A percentile compares a stretch with the other conserved stretches of the same genome.
phyloP scores from a whole-genome alignment of 2,797 vertebrate genomes.

The Hirundo rustica region DNA sequence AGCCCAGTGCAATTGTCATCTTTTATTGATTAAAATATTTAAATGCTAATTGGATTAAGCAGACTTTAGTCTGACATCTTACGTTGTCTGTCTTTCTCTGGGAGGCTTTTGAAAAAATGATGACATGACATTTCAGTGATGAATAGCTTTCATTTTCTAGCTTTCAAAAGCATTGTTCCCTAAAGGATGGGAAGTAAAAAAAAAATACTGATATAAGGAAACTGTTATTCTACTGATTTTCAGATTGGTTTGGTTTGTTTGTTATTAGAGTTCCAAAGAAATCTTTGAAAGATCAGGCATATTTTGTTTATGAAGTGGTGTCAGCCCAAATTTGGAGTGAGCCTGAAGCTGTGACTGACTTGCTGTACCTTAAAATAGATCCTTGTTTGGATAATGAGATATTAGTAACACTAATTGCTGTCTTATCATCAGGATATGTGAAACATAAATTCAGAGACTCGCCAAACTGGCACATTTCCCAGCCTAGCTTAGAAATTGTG shows the following conservation, averaged over 20 bases:
- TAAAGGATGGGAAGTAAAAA: neutral
- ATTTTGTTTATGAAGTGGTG: neutral
- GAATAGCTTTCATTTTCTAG: neutral
- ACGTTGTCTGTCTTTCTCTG: neutral
- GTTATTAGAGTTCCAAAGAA: neutral
- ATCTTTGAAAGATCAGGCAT: neutral
- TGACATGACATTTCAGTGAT: neutral
- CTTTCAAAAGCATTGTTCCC: neutral
- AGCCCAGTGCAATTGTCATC: neutral
- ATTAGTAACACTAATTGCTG: neutral
- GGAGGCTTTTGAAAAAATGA: neutral
- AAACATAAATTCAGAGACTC: neutral
- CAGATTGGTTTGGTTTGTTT: neutral
- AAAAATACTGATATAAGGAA: neutral
- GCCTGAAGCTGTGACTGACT: neutral
- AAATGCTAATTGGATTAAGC: neutral
- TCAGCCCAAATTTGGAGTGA: neutral
- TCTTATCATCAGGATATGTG: neutral
- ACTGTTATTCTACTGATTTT: neutral
- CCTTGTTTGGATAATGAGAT: neutral
- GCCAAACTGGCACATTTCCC: neutral
- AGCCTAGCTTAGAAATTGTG: neutral
- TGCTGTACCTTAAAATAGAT: neutral
- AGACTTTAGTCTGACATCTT: neutral
- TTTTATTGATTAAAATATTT: constrained; percentile 12